Percentiles rank a stretch among this genome's conserved stretches.
Conservation (phyloP, 2,797 vertebrate genomes). For the Sylvia borin region DNA sequence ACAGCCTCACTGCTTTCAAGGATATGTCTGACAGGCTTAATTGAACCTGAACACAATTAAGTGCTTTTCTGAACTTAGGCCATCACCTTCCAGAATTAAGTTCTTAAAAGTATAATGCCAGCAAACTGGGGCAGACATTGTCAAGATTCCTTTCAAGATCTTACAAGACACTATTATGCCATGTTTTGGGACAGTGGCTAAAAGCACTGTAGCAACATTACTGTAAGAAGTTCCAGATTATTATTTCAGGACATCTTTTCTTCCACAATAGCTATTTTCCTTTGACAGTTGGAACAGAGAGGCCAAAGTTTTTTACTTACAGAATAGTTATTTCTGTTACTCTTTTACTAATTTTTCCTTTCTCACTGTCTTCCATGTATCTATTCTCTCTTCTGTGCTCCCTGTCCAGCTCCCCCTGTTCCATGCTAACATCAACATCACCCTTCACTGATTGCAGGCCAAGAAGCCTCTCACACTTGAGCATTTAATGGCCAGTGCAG, state of each 20-base stretch:
- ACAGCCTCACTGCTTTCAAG: background rate
- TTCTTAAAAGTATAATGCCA: background rate
- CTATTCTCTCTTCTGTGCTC: background rate
- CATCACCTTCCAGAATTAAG: background rate
- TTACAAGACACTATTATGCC: background rate
- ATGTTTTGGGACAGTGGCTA: background rate
- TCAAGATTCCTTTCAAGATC: background rate
- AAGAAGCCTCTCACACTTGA: background rate
- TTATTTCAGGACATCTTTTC: constrained; percentile 5
- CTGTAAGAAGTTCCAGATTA: background rate
- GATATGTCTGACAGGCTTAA: background rate
- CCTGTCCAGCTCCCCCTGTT: background rate
- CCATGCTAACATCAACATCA: background rate
- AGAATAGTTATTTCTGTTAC: background rate
- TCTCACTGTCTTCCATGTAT: background rate
- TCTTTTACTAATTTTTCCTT: background rate
- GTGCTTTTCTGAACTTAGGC: constrained; percentile 24
- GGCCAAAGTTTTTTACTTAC: constrained; percentile 52
- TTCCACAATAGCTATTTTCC: background rate
- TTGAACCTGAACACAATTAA: background rate
- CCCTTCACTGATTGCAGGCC: fast-evolving
- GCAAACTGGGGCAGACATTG: background rate
- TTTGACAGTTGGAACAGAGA: constrained; percentile 20
- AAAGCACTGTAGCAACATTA: constrained; percentile 14
- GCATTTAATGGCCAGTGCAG: background rate